Percentiles rank a stretch among this genome's conserved stretches.
phyloP scores from a whole-genome alignment of 1,140 invertebrate species.

The Leucophenga varia region DNA sequence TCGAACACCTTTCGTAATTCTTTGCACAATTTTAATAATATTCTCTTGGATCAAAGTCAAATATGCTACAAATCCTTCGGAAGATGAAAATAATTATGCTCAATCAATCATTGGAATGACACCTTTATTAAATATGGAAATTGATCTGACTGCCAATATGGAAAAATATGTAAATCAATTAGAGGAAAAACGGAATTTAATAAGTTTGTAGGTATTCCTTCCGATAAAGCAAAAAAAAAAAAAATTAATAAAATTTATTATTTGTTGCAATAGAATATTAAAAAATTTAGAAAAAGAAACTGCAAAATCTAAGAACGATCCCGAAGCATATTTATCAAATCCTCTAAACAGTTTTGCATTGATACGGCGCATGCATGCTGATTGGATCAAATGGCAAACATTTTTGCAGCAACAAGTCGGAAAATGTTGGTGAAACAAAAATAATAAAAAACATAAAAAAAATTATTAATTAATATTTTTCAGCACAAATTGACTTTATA shows the following conservation, averaged over 20 bases:
- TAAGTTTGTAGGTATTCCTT: constrained; percentile 40
- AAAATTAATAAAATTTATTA: too few relatives aligned
- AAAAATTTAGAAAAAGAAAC: constrained; percentile 65
- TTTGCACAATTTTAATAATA: too few relatives aligned
- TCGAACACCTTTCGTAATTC: too few relatives aligned
- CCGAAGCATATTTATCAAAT: constrained; percentile 56
- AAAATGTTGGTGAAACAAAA: too few relatives aligned
- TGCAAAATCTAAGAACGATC: constrained; percentile 69
- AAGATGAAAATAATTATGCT: constrained; percentile 33
- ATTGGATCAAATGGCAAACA: constrained; percentile 36
- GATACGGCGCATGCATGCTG: constrained; percentile 40
- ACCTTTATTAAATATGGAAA: constrained; percentile 81
- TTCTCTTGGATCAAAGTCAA: too few relatives aligned
- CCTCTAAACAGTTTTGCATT: constrained; percentile 38
- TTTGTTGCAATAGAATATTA: too few relatives aligned
- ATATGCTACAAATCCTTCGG: too few relatives aligned
- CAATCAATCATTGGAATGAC: constrained; percentile 89
- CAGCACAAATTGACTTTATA: too few relatives aligned
- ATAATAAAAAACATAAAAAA: too few relatives aligned
- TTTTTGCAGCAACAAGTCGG: constrained; percentile 30
- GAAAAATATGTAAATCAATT: constrained; percentile 70
- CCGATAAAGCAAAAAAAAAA: too few relatives aligned
- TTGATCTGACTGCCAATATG: constrained; percentile 77
- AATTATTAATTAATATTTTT: too few relatives aligned
- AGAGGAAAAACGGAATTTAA: constrained; percentile 25